These are phyloP conservation scores for Apodemia hepburni DNA, from an alignment of 2,888 invertebrate species.

Conservation along the genomic window DNA sequence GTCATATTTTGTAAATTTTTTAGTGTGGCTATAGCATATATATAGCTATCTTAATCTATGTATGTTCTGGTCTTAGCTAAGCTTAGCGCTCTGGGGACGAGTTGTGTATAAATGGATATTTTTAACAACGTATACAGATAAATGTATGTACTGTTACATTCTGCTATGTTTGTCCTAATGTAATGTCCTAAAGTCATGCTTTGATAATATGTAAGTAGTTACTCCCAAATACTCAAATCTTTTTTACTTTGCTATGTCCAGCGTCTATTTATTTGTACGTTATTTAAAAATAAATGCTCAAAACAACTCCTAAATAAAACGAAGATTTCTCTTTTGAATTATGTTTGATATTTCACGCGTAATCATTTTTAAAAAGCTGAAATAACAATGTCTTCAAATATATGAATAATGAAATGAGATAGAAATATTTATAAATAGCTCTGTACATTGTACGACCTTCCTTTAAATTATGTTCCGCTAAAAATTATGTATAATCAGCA, in stretches of 20 bases:
- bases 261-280: conserved; percentile 21
- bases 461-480: too few relatives aligned
- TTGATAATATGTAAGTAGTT: conserved; percentile 32
- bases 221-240: conserved; percentile 26
- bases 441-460: too few relatives aligned
- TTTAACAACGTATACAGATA: conserved; percentile 33
- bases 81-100: conserved; percentile 76
- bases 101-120: conserved; percentile 47
- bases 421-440: too few relatives aligned
- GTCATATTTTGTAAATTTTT: conserved; percentile 81
- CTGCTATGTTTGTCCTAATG: conserved; percentile 28
- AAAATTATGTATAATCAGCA: too few relatives aligned
- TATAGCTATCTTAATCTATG: conserved; percentile 56
- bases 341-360: neutral
- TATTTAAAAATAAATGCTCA: neutral
- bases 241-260: conserved; percentile 31
- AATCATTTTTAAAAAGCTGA: too few relatives aligned
- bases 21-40: conserved; percentile 70
- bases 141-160: conserved; percentile 27
- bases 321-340: too few relatives aligned
- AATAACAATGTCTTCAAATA: too few relatives aligned
- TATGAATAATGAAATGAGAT: too few relatives aligned
- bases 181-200: conserved; percentile 36
- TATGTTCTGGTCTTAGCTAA: conserved; percentile 71
- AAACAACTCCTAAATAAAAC: too few relatives aligned